Percentiles rank a stretch among this genome's conserved stretches.
Evolutionary conservation across 2,888 invertebrate genomes (phyloP).

Genomic region (Schrankia costaestrigalis): DNA sequence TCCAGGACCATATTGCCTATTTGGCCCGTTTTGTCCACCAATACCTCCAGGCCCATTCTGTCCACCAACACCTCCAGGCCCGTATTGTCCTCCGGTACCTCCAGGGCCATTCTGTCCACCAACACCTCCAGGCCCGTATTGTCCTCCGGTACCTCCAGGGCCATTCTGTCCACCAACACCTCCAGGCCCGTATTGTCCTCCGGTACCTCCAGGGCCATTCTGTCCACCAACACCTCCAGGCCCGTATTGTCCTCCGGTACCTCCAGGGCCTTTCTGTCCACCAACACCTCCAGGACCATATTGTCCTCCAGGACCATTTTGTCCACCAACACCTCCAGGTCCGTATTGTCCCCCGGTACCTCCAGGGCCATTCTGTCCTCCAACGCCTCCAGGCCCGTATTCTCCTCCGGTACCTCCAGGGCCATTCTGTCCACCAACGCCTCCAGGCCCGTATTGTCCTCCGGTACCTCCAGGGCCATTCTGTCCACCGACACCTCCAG

Average conservation of each 20-base stretch:
- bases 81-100: conserved; percentile 2
- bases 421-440: background rate
- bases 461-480: background rate
- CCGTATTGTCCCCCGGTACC: conserved; percentile 3
- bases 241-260: conserved; percentile 1
- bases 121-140: background rate
- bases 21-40: conserved; percentile 8
- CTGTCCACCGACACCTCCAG: background rate
- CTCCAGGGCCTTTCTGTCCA: conserved; percentile 1
- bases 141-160: background rate
- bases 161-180: no score
- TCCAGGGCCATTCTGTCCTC: background rate
- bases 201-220: conserved; percentile 7
- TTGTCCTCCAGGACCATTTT: background rate
- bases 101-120: no score
- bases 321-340: background rate
- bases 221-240: conserved; percentile 8
- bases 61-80: background rate
- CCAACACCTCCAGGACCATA: conserved; percentile 5
- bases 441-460: conserved; percentile 1
- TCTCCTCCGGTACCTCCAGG: background rate
- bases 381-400: conserved; percentile 1
- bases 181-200: no score
- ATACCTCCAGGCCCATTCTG: conserved; percentile 8
- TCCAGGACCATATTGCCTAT: conserved; percentile 3